Base-by-base conservation (phyloP, 2,888 invertebrate genomes). In the Acholoe squamosa region DNA sequence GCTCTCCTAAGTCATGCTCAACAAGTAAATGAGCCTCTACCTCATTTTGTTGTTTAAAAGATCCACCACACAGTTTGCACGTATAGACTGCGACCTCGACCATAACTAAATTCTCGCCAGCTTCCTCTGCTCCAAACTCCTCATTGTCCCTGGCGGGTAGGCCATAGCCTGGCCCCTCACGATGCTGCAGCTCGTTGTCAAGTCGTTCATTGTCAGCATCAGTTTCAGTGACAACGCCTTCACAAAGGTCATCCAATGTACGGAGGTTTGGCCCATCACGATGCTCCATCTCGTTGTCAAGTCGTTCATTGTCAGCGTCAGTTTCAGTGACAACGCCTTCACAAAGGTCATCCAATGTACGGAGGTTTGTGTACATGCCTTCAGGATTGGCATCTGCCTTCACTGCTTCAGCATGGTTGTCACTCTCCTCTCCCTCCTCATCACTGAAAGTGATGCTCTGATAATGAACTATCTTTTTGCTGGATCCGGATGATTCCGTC, bases 1-100 rank as follows among this genome's bases (percentile, higher is more conserved):
- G 86, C 86, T 86, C 86, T 5, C 86, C 86, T 5, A 86, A 54
- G 33, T 86, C 86, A n/a, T 86, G 86, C 19, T 52, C 52, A 5
- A 7, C 56, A 28, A 86, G 51, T 14, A 86, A 56, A 25, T 86
- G 86, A 14, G 12, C 7, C 33, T 86, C 86, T 3, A 86, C 86
- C 54, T 31, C 28, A 86, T 54, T 14, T 22, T 86, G 86, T 3
- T 14, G 28, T 28, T 54, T 56, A 31, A 86, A 86, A 22, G 28
- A 3, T 22, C 12, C 31, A 7, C 22, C 12, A 19, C 86, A 86
- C 54, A 86, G 54, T 22, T 52, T 86, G 52, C 86, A 86, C 25
- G 52, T 86, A 54, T 54, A 86, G 0, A n/a, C 52, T 1, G 52
- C 28, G 1, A 86, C 33, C 3, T 86, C 52, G 5, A 76, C 76